Evolutionary conservation across 2,888 invertebrate genomes (phyloP).

Genomic region (Phyllotreta striolata): DNA sequence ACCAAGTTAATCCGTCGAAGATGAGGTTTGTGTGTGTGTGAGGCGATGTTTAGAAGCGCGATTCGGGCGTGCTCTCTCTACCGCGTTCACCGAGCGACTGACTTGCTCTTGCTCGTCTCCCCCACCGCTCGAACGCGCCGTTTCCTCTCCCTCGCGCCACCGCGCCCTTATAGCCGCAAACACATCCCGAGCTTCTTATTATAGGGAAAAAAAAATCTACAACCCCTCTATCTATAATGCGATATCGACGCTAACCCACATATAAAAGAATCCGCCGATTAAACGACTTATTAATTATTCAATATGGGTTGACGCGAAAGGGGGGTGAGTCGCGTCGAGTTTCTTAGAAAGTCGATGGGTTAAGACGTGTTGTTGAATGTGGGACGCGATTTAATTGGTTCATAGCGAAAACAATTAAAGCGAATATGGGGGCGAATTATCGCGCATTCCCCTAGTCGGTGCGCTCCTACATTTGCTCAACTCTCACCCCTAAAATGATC

Average conservation of each 20-base stretch:
- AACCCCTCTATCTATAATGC: slow-evolving; percentile 58
- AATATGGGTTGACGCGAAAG: background rate
- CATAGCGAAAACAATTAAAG: slow-evolving; percentile 57
- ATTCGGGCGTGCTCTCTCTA: slow-evolving; percentile 46
- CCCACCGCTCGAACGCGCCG: slow-evolving; percentile 43
- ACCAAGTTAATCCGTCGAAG: background rate
- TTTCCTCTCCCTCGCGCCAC: slow-evolving; percentile 43
- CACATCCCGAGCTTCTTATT: slow-evolving; percentile 53
- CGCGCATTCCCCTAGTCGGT: slow-evolving; percentile 41
- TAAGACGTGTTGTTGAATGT: slow-evolving; percentile 41
- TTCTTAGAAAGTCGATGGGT: background rate
- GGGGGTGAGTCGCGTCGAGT: background rate
- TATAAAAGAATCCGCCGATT: slow-evolving; percentile 31
- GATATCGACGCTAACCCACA: slow-evolving; percentile 45
- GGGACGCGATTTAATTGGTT: slow-evolving; percentile 57
- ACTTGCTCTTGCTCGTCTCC: slow-evolving; percentile 39
- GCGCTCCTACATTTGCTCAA: slow-evolving; percentile 56
- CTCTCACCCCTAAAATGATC: slow-evolving; percentile 61
- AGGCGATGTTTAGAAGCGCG: slow-evolving; percentile 28
- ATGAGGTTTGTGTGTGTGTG: slow-evolving; percentile 18
- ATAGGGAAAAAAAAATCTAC: slow-evolving; percentile 57
- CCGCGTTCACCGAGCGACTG: slow-evolving; percentile 41
- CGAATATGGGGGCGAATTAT: slow-evolving; percentile 53
- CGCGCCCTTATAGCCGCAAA: slow-evolving; percentile 58
- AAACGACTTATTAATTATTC: slow-evolving; percentile 6